Percentiles rank a stretch among this genome's conserved stretches.
phyloP scores from a whole-genome alignment of 2,113 vertebrate genomes.

The Cololabis saira region DNA sequence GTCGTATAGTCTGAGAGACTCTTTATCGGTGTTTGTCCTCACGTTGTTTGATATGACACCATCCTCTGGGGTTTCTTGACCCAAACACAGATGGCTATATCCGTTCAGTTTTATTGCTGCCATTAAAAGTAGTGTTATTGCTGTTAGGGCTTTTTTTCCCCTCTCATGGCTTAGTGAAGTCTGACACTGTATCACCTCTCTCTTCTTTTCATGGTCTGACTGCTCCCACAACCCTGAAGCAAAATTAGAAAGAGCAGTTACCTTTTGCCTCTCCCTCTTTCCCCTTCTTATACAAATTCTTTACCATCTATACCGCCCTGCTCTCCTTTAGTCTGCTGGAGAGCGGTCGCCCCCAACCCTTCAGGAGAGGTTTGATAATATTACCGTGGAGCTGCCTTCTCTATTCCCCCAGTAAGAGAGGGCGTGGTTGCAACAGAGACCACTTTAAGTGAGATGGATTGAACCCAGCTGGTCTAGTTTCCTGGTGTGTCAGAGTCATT shows the following conservation, averaged over 20 bases:
- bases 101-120: constrained; percentile 61
- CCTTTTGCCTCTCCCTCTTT: constrained; percentile 3
- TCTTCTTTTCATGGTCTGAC: constrained; percentile 18
- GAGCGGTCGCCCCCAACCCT: constrained; percentile 53
- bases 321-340: constrained; percentile 39
- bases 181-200: constrained; percentile 5
- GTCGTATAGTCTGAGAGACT: constrained; percentile 47
- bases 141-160: constrained; percentile 47
- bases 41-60: constrained; percentile 45
- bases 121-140: constrained; percentile 57
- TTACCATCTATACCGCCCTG: neutral
- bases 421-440: constrained; percentile 57
- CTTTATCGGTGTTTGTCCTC: constrained; percentile 43
- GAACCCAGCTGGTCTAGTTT: constrained; percentile 75
- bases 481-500: constrained; percentile 75
- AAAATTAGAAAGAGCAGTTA: constrained; percentile 31
- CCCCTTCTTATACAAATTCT: constrained; percentile 12
- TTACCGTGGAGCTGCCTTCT: constrained; percentile 72
- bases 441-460: constrained; percentile 81
- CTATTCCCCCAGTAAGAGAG: constrained; percentile 70
- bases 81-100: constrained; percentile 59
- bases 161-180: constrained; percentile 35
- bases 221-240: constrained; percentile 29
- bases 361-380: constrained; percentile 69
- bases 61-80: constrained; percentile 40